Percentiles rank a stretch among this genome's conserved stretches.
Conservation (phyloP, 2,113 vertebrate species). For the Regulus satrapa region DNA sequence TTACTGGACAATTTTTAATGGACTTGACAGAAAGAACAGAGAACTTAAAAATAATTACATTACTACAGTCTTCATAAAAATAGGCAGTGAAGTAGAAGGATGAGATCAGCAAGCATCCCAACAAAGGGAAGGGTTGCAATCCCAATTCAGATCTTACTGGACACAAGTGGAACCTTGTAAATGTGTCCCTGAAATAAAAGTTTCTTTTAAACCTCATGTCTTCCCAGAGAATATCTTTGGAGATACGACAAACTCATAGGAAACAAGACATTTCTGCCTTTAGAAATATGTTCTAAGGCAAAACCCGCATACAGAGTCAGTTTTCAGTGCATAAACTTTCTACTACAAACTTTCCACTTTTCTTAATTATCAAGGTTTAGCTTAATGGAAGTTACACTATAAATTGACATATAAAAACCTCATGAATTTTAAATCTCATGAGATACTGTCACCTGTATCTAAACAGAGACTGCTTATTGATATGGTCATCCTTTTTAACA, state of each 20-base stretch:
- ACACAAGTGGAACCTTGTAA: not conserved
- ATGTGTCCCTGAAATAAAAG: not conserved
- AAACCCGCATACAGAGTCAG: not conserved
- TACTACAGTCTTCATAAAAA: slow-evolving; percentile 27
- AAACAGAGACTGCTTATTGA: not conserved
- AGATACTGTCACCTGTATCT: not conserved
- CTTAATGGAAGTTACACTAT: not conserved
- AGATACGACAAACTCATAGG: not conserved
- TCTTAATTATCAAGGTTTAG: not conserved
- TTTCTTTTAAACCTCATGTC: not conserved
- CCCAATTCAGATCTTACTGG: not conserved
- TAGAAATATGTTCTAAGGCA: not conserved
- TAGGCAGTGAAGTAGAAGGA: slow-evolving; percentile 17
- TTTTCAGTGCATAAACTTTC: not conserved
- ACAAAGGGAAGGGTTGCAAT: not conserved
- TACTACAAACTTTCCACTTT: not conserved
- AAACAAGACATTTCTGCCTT: not conserved
- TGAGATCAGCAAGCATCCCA: not conserved
- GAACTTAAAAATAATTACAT: slow-evolving; percentile 21
- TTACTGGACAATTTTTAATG: slow-evolving; percentile 32
- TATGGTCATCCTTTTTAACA: not conserved
- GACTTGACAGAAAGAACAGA: slow-evolving; percentile 36
- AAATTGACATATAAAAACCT: not conserved
- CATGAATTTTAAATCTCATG: not conserved
- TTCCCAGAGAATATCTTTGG: not conserved